Evolutionary conservation across 2,113 vertebrate genomes (phyloP).

Genomic region (Pseudois nayaur): DNA sequence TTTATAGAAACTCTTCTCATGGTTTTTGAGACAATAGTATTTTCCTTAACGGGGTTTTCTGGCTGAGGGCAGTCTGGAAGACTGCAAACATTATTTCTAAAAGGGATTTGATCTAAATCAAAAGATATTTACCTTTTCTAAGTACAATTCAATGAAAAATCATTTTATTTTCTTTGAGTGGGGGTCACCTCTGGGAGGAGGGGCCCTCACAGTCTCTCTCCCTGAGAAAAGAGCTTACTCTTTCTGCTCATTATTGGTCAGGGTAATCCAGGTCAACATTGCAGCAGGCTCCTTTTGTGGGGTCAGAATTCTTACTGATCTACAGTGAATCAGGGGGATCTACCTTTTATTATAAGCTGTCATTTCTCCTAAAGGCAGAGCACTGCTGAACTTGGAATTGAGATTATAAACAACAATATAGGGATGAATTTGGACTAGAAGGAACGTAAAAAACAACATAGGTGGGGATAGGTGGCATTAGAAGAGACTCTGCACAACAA

Average conservation of each 20-base stretch:
- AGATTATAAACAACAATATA: neutral
- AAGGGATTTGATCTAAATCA: neutral
- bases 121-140: neutral
- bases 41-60: conserved; percentile 21
- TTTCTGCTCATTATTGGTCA: neutral
- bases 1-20: neutral
- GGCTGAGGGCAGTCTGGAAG: neutral
- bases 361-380: neutral
- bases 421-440: neutral
- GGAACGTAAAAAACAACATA: neutral
- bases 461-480: neutral
- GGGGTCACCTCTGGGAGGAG: neutral
- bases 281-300: neutral
- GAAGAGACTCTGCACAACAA: neutral
- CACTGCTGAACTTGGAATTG: neutral
- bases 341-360: neutral
- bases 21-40: neutral
- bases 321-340: neutral
- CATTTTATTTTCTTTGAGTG: neutral
- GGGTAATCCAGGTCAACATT: neutral
- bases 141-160: neutral
- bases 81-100: conserved; percentile 7
- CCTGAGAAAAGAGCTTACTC: neutral
- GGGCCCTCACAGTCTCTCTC: neutral
- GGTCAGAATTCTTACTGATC: neutral